Percentiles rank a stretch among this genome's conserved stretches.
Conservation (phyloP, 2,888 invertebrate species). For the Caenorhabditis angaria region DNA sequence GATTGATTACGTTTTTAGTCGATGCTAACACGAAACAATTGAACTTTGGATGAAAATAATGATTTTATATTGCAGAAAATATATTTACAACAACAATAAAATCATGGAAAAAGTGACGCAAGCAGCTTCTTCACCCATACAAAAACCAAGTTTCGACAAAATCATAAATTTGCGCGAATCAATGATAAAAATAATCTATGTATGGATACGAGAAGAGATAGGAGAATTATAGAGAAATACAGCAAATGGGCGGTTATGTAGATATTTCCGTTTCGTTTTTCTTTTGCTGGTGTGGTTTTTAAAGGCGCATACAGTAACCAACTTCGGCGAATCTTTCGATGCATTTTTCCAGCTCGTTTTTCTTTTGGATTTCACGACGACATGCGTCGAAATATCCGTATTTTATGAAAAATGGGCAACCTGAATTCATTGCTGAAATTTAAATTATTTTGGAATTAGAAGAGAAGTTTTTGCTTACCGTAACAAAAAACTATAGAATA, state of each 20-base stretch:
- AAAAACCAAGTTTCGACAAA: not conserved
- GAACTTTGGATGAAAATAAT: not conserved
- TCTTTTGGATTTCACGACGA: no score
- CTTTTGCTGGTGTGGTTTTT: not conserved
- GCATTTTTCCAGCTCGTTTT: not conserved
- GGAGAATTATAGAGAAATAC: not conserved
- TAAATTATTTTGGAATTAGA: no score
- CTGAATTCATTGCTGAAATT: no score
- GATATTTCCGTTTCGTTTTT: not conserved
- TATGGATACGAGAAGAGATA: not conserved
- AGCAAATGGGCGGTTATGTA: not conserved
- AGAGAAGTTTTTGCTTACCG: no score
- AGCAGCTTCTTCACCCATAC: no score
- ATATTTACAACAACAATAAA: not conserved
- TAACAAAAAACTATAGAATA: no score
- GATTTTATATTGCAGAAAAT: no score
- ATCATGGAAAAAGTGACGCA: not conserved
- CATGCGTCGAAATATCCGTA: not conserved
- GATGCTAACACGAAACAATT: not conserved
- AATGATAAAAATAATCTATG: not conserved
- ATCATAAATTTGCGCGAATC: not conserved
- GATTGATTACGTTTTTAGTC: no score
- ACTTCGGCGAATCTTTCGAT: not conserved
- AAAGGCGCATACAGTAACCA: not conserved
- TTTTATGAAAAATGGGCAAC: not conserved